Evolutionary conservation across 1,140 invertebrate species (phyloP), one percentile per base, ranked within the genome.

Genomic region (Bacillus rossius): DNA sequence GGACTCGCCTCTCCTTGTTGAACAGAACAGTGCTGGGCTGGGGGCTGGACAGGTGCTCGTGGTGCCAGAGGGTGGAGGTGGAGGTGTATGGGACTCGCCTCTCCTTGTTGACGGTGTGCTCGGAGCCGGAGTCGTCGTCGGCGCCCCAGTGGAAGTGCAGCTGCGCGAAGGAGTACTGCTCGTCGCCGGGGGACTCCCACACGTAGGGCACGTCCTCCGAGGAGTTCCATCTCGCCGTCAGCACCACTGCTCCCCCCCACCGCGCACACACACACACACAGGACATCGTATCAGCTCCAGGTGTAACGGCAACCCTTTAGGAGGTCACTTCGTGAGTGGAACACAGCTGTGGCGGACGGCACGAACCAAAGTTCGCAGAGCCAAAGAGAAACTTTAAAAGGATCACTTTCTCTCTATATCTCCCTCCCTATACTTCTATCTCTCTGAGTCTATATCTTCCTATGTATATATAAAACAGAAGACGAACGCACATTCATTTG

Each of bases 111-210:
- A 60, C 34, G 10, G 55, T 60, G 23, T 81, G 79, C 61, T 81
- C 80, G 2, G 75, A 77, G 5, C 80, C 80, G 2, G 65, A 40
- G 8, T 62, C 62, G 53, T 76, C 71, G 16, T 71, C 67, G 10
- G 65, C 64, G 7, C 76, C 76, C 73, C 79, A 81, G 61, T 82
- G 80, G 29, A 80, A 71, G 62, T 81, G 79, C 20, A 81, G 60
- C 61, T 78, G 77, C 0, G 64, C 38, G 38, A 78, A 68, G 7
- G 61, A 62, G 58, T 80, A 78, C 10, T 63, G 63, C 16, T 69
- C 69, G 3, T 64, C 61, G 1, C 81, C 73, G 7, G 91, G 75
- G 0, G 90, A 89, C 0, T 89, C 89, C 10, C 84, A 73, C 19
- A 89, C 75, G 3, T 63, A 73, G 0, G 81, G 81, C 20, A 69